phyloP scores from a whole-genome alignment of 2,888 invertebrate species.

The Leptinotarsa juncta region DNA sequence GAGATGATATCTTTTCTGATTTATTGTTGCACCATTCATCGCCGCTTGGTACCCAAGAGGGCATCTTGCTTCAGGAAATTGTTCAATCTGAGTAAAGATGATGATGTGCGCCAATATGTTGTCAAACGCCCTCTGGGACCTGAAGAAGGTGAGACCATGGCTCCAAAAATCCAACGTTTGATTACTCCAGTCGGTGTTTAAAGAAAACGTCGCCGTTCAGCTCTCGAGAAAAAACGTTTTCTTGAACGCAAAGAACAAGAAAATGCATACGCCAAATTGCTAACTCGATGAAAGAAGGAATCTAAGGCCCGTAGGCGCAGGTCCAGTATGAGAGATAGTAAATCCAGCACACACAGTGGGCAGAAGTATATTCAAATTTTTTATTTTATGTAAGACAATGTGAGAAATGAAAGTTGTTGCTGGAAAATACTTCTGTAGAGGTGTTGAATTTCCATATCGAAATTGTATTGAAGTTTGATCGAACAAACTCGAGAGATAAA shows the following conservation, averaged over 20 bases:
- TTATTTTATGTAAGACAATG: conserved; percentile 43
- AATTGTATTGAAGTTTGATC: no score
- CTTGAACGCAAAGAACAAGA: conserved; percentile 87
- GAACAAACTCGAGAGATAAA: no score
- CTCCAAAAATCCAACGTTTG: conserved; percentile 95
- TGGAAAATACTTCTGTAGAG: neutral
- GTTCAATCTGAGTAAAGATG: conserved; percentile 98
- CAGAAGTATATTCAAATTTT: conserved; percentile 46
- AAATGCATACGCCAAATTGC: conserved; percentile 90
- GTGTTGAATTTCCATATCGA: no score
- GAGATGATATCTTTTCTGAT: no score
- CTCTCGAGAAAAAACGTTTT: conserved; percentile 87
- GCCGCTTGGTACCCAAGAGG: conserved; percentile 96
- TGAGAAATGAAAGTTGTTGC: conserved; percentile 43
- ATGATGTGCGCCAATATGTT: conserved; percentile 97
- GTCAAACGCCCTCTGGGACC: conserved; percentile 92
- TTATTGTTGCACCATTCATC: conserved; percentile 78
- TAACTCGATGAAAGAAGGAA: conserved; percentile 94
- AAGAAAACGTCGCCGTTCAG: conserved; percentile 89
- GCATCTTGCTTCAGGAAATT: conserved; percentile 97
- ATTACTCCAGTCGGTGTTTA: conserved; percentile 90
- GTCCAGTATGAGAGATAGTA: conserved; percentile 87
- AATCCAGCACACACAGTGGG: conserved; percentile 73
- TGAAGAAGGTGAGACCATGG: conserved; percentile 80
- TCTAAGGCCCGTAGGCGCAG: conserved; percentile 83